These are phyloP conservation scores for Antidorcas marsupialis DNA, from an alignment of 2,113 vertebrate species.

Conservation along the genomic window DNA sequence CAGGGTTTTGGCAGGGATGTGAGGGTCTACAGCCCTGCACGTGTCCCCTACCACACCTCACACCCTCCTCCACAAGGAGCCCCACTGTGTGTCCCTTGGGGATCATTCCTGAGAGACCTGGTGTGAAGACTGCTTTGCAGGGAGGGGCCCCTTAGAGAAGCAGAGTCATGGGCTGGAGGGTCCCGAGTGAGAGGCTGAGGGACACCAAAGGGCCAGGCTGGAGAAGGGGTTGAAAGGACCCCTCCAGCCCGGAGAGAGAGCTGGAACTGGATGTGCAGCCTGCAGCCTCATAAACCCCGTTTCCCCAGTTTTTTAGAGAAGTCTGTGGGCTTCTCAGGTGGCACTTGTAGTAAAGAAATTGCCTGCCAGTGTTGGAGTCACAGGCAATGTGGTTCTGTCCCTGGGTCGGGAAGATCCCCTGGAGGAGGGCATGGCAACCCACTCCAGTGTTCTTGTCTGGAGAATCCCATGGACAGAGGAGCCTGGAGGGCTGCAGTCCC, in stretches of 20 bases:
- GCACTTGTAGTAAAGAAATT: not conserved
- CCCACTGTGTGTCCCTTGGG: not conserved
- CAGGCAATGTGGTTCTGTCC: rapidly evolving
- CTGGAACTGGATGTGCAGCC: too few relatives aligned
- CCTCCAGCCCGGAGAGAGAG: not conserved
- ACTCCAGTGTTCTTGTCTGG: not conserved
- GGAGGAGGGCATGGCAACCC: not conserved
- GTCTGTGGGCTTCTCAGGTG: not conserved
- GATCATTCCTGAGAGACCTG: not conserved
- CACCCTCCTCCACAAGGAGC: not conserved
- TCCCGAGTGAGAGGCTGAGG: not conserved
- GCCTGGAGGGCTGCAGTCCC: not conserved
- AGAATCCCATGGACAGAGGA: not conserved
- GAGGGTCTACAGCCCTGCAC: not conserved
- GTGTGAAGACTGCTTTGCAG: not conserved
- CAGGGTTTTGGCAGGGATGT: not conserved
- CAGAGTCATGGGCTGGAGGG: not conserved
- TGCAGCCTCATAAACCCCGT: not conserved
- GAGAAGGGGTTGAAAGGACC: not conserved
- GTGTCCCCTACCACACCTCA: not conserved
- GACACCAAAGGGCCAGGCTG: not conserved
- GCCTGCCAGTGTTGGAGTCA: not conserved
- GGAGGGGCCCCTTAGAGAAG: not conserved
- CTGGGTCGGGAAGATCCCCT: not conserved
- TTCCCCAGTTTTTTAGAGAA: not conserved